phyloP scores from a whole-genome alignment of 2,888 invertebrate species.

The Rhodophaea formosa region DNA sequence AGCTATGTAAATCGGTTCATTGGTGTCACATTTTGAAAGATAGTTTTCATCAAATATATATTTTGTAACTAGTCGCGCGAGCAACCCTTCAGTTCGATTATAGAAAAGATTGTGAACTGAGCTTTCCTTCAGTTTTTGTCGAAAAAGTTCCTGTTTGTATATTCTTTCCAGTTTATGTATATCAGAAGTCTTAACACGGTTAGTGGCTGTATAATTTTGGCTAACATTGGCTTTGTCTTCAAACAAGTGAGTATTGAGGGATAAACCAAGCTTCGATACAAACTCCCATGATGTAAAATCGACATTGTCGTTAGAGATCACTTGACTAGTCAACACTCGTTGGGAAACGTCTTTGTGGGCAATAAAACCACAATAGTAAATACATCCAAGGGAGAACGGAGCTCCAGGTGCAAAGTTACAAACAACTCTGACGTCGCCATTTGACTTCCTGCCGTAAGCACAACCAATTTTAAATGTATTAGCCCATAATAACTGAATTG shows the following conservation, averaged over 20 bases:
- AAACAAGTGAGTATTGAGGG: not conserved
- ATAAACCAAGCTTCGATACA: not conserved
- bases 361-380: conserved; percentile 62
- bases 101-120: conserved; percentile 11
- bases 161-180: conserved; percentile 47
- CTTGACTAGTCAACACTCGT: not conserved
- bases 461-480: conserved; percentile 67
- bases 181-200: conserved; percentile 33
- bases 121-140: conserved; percentile 30
- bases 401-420: conserved; percentile 71
- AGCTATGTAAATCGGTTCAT: conserved; percentile 50
- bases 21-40: conserved; percentile 53
- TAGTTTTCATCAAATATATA: conserved; percentile 54
- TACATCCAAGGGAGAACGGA: conserved; percentile 51
- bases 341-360: conserved; percentile 39
- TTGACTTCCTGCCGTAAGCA: conserved; percentile 49
- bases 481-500: conserved; percentile 67
- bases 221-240: not conserved
- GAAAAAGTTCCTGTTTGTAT: conserved; percentile 46
- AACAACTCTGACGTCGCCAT: conserved; percentile 59
- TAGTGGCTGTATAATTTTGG: not conserved
- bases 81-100: conserved; percentile 53
- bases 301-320: conserved; percentile 14
- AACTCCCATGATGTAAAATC: conserved; percentile 36
- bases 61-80: conserved; percentile 57